Conservation (phyloP, 2,113 vertebrate species). For the Psephotus haematonotus region DNA sequence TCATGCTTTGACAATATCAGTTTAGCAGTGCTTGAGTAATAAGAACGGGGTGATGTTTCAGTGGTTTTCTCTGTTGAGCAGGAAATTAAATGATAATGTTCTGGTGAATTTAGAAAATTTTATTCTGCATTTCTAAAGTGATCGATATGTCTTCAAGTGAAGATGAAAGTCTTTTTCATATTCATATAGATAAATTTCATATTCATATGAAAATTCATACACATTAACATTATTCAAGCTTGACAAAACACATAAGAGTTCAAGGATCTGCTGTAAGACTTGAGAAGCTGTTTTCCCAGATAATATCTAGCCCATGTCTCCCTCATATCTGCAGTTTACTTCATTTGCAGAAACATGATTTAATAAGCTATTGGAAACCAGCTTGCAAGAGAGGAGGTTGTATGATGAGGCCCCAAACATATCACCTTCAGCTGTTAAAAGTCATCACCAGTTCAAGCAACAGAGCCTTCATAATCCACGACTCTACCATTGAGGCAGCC, state of each 20-base stretch:
- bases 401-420: background rate
- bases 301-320: background rate
- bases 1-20: background rate
- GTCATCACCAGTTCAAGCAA: background rate
- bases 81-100: conserved; percentile 22
- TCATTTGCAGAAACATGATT: background rate
- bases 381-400: background rate
- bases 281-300: background rate
- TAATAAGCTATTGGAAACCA: background rate
- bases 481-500: background rate
- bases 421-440: background rate
- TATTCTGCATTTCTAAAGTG: background rate
- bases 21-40: background rate
- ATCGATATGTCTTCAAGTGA: conserved; percentile 7
- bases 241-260: background rate
- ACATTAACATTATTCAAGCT: conserved; percentile 26
- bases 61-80: background rate
- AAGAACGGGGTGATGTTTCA: background rate
- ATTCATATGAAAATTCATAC: conserved; percentile 40
- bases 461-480: background rate
- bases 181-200: conserved; percentile 20
- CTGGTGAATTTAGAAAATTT: conserved; percentile 10
- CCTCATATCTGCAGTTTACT: background rate
- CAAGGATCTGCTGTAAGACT: conserved; percentile 20
- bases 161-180: conserved; percentile 27